A percentile compares a stretch with the other conserved stretches of the same genome.
Conservation (phyloP, 1,140 invertebrate species). For the Agrypnia vestita region DNA sequence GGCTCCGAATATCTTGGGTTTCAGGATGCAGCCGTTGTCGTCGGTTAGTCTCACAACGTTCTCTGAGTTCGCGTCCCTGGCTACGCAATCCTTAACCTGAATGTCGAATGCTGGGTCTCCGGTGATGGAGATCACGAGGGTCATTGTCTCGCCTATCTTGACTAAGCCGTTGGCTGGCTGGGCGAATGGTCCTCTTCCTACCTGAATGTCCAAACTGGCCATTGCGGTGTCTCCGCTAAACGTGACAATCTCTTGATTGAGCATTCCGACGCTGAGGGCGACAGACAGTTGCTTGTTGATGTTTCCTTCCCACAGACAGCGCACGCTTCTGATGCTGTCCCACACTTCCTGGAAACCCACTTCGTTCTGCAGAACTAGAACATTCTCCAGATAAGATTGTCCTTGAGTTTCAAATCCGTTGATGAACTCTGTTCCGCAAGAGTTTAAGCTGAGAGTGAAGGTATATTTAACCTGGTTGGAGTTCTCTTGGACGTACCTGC, state of each 20-base stretch:
- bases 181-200: constrained; percentile 85
- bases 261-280: constrained; percentile 84
- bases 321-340: constrained; percentile 84
- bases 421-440: constrained; percentile 87
- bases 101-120: constrained; percentile 88
- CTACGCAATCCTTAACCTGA: constrained; percentile 84
- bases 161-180: constrained; percentile 83
- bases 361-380: constrained; percentile 86
- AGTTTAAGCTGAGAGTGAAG: constrained; percentile 84
- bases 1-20: constrained; percentile 86
- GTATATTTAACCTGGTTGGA: constrained; percentile 80
- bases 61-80: constrained; percentile 78
- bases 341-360: constrained; percentile 87
- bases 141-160: constrained; percentile 88
- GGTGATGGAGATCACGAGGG: constrained; percentile 87
- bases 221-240: constrained; percentile 89
- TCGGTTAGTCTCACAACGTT: constrained; percentile 83
- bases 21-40: constrained; percentile 84
- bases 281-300: constrained; percentile 83
- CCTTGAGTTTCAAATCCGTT: constrained; percentile 84
- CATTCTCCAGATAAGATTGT: constrained; percentile 86
- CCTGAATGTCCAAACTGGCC: constrained; percentile 85
- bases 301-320: constrained; percentile 88
- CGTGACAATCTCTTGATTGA: constrained; percentile 86
- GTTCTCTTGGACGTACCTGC: constrained; percentile 82